These are phyloP conservation scores for Chaitophorus viminalis DNA, from an alignment of 2,888 invertebrate genomes.

Conservation along the genomic window DNA sequence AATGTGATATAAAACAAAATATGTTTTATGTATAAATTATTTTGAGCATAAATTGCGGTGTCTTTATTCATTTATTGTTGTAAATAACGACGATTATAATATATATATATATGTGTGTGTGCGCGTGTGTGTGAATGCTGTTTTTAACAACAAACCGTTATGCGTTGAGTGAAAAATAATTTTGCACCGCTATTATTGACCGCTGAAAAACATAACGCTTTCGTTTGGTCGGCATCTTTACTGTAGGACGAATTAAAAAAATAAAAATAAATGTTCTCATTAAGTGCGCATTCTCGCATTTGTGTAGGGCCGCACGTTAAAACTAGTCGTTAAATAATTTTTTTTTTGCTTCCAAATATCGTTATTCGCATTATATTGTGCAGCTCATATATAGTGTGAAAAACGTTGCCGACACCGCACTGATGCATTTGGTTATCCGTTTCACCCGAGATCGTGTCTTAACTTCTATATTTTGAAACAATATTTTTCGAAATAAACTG, in stretches of 20 bases:
- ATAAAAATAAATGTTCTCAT: neutral
- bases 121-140: neutral
- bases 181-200: neutral
- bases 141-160: conserved; percentile 22
- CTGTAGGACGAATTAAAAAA: neutral
- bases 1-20: too few species aligned
- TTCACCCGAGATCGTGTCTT: neutral
- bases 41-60: too few species aligned
- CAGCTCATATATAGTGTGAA: neutral
- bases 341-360: neutral
- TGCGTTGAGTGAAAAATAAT: neutral
- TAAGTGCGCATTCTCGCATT: neutral
- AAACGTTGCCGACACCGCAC: neutral
- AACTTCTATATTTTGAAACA: neutral
- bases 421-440: neutral
- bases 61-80: too few species aligned
- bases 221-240: neutral
- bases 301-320: neutral
- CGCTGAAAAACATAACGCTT: neutral
- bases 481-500: neutral
- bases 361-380: too few species aligned
- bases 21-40: too few species aligned
- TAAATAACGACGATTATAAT: too few species aligned
- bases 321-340: neutral
- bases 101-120: too few species aligned